These are phyloP conservation scores for Oryzias javanicus DNA, from an alignment of 2,113 vertebrate genomes.

Conservation along the genomic window DNA sequence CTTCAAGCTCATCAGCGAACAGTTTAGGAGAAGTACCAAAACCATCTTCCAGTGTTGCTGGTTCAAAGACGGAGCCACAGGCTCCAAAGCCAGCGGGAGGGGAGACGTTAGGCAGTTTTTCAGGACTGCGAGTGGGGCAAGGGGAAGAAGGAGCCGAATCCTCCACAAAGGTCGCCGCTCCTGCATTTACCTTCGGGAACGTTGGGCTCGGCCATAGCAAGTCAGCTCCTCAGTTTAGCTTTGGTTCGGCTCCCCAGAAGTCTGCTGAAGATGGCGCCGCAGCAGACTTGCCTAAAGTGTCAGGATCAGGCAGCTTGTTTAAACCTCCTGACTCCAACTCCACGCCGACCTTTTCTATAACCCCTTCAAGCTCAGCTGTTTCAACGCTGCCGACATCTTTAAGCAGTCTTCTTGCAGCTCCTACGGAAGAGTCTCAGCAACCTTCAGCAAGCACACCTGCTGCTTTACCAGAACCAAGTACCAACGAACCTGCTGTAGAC, in stretches of 20 bases:
- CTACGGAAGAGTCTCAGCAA: conserved; percentile 50
- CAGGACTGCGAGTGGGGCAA: conserved; percentile 87
- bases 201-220: conserved; percentile 30
- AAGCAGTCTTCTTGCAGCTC: conserved; percentile 49
- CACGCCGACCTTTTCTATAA: conserved; percentile 74
- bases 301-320: conserved; percentile 50
- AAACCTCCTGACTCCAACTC: conserved; percentile 66
- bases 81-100: conserved; percentile 75
- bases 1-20: conserved; percentile 48
- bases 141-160: conserved; percentile 80
- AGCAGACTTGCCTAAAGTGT: conserved; percentile 44
- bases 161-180: conserved; percentile 46
- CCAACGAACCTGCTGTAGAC: conserved; percentile 17
- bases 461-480: conserved; percentile 27
- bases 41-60: conserved; percentile 29
- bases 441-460: conserved; percentile 40
- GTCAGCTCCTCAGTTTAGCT: conserved; percentile 64
- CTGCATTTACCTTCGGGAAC: conserved; percentile 46
- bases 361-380: conserved; percentile 23
- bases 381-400: conserved; percentile 39
- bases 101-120: conserved; percentile 92
- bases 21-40: conserved; percentile 55
- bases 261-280: conserved; percentile 55
- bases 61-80: conserved; percentile 71
- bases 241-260: conserved; percentile 65